Evolutionary conservation across 2,797 vertebrate species (phyloP).

Genomic region (Acanthiza pusilla): DNA sequence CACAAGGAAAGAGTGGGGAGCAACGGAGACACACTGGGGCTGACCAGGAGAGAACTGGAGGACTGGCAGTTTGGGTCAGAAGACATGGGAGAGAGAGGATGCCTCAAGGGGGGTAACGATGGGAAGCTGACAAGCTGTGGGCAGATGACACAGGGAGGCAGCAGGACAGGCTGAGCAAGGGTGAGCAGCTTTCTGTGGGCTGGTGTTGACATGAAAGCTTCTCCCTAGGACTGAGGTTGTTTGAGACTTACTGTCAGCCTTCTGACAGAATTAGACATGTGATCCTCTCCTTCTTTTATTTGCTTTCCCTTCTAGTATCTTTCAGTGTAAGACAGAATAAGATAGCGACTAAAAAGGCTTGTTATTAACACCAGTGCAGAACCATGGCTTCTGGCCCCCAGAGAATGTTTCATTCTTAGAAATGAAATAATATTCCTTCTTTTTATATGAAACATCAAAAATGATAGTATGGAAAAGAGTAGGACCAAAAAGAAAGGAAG

Average conservation of each 20-base stretch:
- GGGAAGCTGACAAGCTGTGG: background rate
- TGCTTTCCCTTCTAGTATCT: background rate
- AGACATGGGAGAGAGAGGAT: background rate
- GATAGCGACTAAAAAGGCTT: background rate
- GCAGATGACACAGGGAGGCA: background rate
- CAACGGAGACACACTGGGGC: background rate
- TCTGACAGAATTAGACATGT: background rate
- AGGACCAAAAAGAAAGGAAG: background rate
- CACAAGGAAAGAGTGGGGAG: background rate
- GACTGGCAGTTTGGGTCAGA: background rate
- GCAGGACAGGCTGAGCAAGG: background rate
- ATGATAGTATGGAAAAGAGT: background rate
- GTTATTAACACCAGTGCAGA: background rate
- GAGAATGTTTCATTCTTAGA: background rate
- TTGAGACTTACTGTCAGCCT: background rate
- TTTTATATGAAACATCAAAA: background rate
- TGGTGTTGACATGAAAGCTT: background rate
- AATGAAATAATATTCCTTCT: background rate
- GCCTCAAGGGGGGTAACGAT: too few relatives aligned
- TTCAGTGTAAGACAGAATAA: background rate
- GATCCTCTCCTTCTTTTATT: background rate
- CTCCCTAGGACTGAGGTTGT: background rate
- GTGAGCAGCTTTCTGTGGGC: background rate
- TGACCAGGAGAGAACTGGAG: background rate
- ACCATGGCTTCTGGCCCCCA: background rate